These are phyloP conservation scores for Exaiptasia diaphana DNA, from an alignment of 64 coral and sea anemone species.

Conservation along the genomic window DNA sequence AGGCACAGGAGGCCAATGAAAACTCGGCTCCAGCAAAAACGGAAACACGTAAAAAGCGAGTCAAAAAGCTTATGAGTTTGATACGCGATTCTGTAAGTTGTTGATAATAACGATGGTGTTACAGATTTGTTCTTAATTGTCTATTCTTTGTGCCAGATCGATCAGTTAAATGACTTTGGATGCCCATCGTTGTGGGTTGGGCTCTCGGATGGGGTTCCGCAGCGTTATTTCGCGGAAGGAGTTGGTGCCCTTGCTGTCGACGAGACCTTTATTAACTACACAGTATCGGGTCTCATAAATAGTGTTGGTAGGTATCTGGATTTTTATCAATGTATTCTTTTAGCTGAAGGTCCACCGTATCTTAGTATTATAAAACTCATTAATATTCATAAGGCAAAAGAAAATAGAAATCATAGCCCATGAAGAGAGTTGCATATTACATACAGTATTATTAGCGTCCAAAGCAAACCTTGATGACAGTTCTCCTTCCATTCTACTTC, in stretches of 20 bases:
- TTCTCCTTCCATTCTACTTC: too few species aligned
- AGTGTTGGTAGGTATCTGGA: not conserved
- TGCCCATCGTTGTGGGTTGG: constrained; percentile 3
- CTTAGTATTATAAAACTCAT: too few species aligned
- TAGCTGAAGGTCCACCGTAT: too few species aligned
- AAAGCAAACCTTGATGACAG: too few species aligned
- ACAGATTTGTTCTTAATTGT: too few species aligned
- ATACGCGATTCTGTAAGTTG: constrained; percentile 20
- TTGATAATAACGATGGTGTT: too few species aligned
- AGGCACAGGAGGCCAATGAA: not conserved
- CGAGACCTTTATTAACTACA: not conserved
- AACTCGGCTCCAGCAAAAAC: not conserved
- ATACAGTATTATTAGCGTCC: too few species aligned
- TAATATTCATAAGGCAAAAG: too few species aligned
- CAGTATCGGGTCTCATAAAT: too few species aligned
- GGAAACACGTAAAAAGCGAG: not conserved
- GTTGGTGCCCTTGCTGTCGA: not conserved
- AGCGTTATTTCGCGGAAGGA: not conserved
- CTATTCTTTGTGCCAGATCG: too few species aligned
- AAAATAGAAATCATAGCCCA: too few species aligned
- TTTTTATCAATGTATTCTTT: not conserved
- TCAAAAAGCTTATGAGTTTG: not conserved
- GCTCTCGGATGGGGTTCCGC: not conserved
- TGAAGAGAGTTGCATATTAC: too few species aligned
- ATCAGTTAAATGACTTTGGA: constrained; percentile 3